phyloP scores from a whole-genome alignment of 2,888 invertebrate genomes.

The Tachina fera region DNA sequence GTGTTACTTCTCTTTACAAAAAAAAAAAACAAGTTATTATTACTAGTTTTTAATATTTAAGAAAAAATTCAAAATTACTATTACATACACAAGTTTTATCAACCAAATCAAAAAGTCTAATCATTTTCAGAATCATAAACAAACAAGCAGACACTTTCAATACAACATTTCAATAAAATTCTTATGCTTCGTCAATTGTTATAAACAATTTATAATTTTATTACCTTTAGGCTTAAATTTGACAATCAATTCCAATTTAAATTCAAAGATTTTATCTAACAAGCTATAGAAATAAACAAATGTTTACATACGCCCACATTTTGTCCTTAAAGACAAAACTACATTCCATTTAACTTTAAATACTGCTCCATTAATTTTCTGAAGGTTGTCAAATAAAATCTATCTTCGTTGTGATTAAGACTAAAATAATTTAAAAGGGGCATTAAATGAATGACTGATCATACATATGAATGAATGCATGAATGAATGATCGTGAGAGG shows the following conservation, averaged over 20 bases:
- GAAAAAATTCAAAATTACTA: no score
- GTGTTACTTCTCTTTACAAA: no score
- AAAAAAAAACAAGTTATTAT: no score
- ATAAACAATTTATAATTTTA: slow-evolving; percentile 6
- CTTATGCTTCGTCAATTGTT: background rate
- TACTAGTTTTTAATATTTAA: no score
- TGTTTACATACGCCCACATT: slow-evolving; percentile 52
- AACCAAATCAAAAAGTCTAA: no score
- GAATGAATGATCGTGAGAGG: slow-evolving; percentile 45
- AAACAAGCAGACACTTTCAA: no score
- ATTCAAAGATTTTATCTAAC: slow-evolving; percentile 12
- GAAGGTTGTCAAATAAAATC: slow-evolving; percentile 68
- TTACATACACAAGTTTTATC: no score
- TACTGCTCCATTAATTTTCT: slow-evolving; percentile 63
- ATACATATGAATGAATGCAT: slow-evolving; percentile 5
- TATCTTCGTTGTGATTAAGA: slow-evolving; percentile 16
- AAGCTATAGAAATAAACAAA: slow-evolving; percentile 11
- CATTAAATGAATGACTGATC: slow-evolving; percentile 16
- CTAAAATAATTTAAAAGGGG: slow-evolving; percentile 25
- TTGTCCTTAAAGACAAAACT: slow-evolving; percentile 62
- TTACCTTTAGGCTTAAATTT: slow-evolving; percentile 18
- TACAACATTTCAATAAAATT: background rate
- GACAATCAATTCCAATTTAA: slow-evolving; percentile 27
- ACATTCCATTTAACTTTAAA: slow-evolving; percentile 41
- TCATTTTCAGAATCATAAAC: no score